Percentiles rank a stretch among this genome's conserved stretches.
These are phyloP conservation scores for Eucera pruinosa DNA, from an alignment of 2,888 invertebrate genomes.

Conservation along the genomic window DNA sequence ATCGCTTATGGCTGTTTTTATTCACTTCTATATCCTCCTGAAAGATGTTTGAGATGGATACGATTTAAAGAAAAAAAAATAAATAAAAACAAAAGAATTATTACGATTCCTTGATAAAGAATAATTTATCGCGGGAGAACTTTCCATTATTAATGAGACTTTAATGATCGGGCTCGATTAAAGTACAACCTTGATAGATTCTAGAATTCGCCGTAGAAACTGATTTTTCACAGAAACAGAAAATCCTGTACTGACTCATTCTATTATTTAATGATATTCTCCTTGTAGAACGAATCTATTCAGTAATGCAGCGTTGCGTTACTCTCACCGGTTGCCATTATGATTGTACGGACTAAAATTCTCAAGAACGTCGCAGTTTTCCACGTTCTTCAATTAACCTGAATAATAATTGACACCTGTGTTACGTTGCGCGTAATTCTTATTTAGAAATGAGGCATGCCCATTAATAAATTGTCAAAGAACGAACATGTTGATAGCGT, in stretches of 20 bases:
- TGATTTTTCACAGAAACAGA: conserved; percentile 19
- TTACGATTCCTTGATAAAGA: not conserved
- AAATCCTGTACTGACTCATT: conserved; percentile 36
- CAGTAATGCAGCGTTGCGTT: conserved; percentile 7
- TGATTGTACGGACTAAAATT: not conserved
- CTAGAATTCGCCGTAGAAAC: conserved; percentile 9
- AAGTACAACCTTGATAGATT: conserved; percentile 35
- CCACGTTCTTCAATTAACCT: conserved; percentile 10
- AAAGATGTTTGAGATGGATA: not conserved
- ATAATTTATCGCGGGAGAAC: conserved; percentile 23
- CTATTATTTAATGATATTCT: conserved; percentile 32
- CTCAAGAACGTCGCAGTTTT: not conserved
- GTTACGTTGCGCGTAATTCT: not conserved
- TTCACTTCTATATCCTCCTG: too few species aligned
- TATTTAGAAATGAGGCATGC: not conserved
- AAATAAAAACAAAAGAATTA: not conserved
- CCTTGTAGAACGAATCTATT: conserved; percentile 24
- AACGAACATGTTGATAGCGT: not conserved
- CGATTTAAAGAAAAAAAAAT: not conserved
- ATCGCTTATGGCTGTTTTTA: not conserved
- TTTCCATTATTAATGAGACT: conserved; percentile 42
- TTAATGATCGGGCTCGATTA: conserved; percentile 32
- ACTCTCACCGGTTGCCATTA: conserved; percentile 12
- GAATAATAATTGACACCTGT: conserved; percentile 8
- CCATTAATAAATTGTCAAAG: not conserved